A percentile compares a stretch with the other conserved stretches of the same genome.
Conservation (phyloP, 2,888 invertebrate species). For the Acleris sparsana region DNA sequence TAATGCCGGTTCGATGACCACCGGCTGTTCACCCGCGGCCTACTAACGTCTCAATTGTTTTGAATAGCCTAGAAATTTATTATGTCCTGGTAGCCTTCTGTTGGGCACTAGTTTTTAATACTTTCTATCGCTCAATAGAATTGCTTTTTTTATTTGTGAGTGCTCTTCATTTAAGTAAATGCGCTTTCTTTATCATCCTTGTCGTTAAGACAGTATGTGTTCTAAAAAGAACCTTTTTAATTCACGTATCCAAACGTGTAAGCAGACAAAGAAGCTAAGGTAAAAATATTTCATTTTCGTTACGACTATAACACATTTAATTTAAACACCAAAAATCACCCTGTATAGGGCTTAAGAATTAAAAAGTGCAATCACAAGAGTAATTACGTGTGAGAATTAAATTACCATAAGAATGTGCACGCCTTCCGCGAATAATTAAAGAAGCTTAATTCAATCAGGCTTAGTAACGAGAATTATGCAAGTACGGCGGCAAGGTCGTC, state of each 20-base stretch:
- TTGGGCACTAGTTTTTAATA: not conserved
- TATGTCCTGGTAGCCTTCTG: not conserved
- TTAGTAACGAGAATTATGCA: conserved; percentile 3
- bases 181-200: too few species aligned
- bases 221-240: too few species aligned
- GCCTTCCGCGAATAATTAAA: conserved; percentile 9
- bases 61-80: not conserved
- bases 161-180: too few species aligned
- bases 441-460: conserved; percentile 13
- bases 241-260: too few species aligned
- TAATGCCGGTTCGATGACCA: conserved; percentile 49
- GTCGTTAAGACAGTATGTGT: too few species aligned
- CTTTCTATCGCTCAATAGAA: not conserved
- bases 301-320: too few species aligned
- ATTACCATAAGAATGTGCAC: conserved; percentile 28
- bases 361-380: too few species aligned
- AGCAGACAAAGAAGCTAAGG: too few species aligned
- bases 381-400: conserved; percentile 8
- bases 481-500: conserved; percentile 54
- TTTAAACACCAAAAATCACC: too few species aligned
- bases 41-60: conserved; percentile 21
- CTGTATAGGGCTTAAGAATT: too few species aligned
- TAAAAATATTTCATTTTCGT: too few species aligned
- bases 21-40: conserved; percentile 48
- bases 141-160: too few species aligned